Percentiles rank a stretch among this genome's conserved stretches.
Conservation (phyloP, 2,113 vertebrate genomes). For the Lethenteron reissneri region DNA sequence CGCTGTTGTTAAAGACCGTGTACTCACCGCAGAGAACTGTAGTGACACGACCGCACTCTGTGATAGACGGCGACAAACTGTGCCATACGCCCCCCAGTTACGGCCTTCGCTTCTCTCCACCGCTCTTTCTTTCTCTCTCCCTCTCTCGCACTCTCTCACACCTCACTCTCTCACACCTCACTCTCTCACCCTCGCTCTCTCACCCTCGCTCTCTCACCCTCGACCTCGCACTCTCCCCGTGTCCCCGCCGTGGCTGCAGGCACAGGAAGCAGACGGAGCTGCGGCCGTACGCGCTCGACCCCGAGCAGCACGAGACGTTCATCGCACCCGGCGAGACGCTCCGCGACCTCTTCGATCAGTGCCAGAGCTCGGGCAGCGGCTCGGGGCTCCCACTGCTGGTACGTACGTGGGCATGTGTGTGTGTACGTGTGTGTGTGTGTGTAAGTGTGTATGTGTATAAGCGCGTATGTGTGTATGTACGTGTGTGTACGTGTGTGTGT, state of each 20-base stretch:
- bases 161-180: neutral
- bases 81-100: neutral
- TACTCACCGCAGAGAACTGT: too few relatives aligned
- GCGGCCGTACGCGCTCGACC: slow-evolving; percentile 61
- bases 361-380: slow-evolving; percentile 81
- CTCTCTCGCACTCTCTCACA: neutral
- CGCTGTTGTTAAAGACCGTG: too few relatives aligned
- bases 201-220: neutral
- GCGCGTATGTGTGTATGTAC: neutral
- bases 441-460: too few relatives aligned
- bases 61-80: too few relatives aligned
- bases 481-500: neutral
- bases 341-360: slow-evolving; percentile 79
- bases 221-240: neutral
- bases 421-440: too few relatives aligned
- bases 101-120: neutral
- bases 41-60: too few relatives aligned
- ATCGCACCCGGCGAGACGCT: slow-evolving; percentile 73
- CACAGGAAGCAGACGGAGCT: slow-evolving; percentile 59
- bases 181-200: neutral
- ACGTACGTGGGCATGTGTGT: slow-evolving; percentile 6
- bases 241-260: slow-evolving; percentile 19
- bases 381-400: slow-evolving; percentile 98
- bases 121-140: neutral
- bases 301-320: slow-evolving; percentile 70